Evolutionary conservation across 2,113 vertebrate genomes (phyloP).

Genomic region (Clarias batrachus): DNA sequence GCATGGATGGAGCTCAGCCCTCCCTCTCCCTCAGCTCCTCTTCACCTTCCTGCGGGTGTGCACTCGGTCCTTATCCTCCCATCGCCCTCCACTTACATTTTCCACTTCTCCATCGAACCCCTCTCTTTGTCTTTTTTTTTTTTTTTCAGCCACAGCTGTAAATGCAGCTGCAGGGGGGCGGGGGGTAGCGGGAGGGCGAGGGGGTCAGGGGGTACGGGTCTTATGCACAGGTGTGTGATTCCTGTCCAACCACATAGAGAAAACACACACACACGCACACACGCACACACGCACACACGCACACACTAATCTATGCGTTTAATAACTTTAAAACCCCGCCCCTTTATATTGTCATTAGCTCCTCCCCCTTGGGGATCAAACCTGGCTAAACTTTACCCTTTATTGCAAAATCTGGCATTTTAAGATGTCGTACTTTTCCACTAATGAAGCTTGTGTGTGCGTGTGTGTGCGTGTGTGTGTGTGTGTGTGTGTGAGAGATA

Average conservation of each 20-base stretch:
- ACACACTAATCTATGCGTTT: background rate
- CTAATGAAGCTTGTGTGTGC: background rate
- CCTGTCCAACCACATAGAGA: background rate
- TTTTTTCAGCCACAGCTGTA: background rate
- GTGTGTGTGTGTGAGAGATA: background rate
- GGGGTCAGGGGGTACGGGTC: no score
- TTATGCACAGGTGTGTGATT: background rate
- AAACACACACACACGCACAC: background rate
- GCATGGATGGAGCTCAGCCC: constrained; percentile 22
- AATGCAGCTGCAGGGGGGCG: background rate
- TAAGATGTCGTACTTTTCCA: background rate
- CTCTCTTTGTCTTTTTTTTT: background rate
- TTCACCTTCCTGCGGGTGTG: constrained; percentile 8
- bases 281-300: background rate
- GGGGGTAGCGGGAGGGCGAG: no score
- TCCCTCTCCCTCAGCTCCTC: background rate
- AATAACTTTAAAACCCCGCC: background rate
- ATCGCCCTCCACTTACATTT: background rate
- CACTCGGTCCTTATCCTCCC: constrained; percentile 13
- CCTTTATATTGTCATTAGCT: background rate
- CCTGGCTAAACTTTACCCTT: background rate
- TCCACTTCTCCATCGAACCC: background rate
- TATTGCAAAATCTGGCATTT: background rate
- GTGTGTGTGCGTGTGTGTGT: background rate
- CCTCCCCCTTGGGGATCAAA: background rate